Base-by-base conservation (phyloP, 2,888 invertebrate genomes). In the Xestia c-nigrum region DNA sequence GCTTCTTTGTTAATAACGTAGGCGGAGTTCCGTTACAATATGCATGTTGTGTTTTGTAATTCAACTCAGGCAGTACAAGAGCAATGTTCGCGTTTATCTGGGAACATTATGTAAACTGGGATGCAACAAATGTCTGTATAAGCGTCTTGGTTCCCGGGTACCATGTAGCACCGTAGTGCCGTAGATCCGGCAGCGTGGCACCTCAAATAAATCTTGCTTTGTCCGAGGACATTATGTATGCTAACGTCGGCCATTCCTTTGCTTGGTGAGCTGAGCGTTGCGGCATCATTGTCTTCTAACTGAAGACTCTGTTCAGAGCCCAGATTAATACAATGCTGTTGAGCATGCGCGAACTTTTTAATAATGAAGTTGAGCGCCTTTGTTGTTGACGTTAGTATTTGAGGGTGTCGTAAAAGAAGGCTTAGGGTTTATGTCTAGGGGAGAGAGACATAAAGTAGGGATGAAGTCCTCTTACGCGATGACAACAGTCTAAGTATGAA, bases 131-230 rank as follows among this genome's bases (percentile, higher is more conserved):
- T 85, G 85, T 78, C 77, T 77, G 80, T 88, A 79, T 80, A 87
- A 89, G 82, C 84, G 74, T 87, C 87, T 88, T 87, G 88, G 81
- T 84, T 87, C 81, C 80, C 76, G 81, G 72, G 86, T 43, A 75
- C 76, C 86, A 85, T 88, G 85, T 75, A 80, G 59, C 83, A 83
- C 82, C 72, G 84, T 80, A 80, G 72, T 83, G 83, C 83, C 78
- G 85, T 80, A 89, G 89, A 91, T 91, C 90, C 90, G 88, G 88
- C 78, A 80, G 79, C 83, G 87, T 84, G 90, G 88, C 90, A 90
- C 90, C 90, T 91, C 89, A 90, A 89, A 94, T 95, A 95, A 94
- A 95, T 95, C 94, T 94, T 91, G 93, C 93, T 94, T 94, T 94
- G 94, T 94, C 93, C 93, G 87, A 91, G 89, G 89, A 89, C 92